Base-by-base conservation (phyloP, 1,140 invertebrate species). In the Portunus trituberculatus region DNA sequence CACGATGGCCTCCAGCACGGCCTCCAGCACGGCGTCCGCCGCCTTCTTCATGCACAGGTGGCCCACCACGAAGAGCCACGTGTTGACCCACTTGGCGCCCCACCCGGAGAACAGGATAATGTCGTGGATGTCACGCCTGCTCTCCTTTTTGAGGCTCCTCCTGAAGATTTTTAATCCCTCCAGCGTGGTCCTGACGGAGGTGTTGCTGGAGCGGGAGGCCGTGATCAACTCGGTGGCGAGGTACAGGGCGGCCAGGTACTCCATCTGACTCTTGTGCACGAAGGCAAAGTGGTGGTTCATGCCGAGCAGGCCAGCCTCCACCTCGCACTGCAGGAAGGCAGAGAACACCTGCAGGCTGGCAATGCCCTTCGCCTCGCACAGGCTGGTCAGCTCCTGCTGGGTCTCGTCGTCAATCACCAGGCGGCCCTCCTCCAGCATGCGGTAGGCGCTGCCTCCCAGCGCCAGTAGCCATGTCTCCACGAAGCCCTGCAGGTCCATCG, bases 251-350 rank as follows among this genome's bases (percentile, higher is more conserved):
- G 94, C 94, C n/a, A 95, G 25, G 45, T 92, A 95, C 32, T 95
- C 94, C 94, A 95, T 95, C 52, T 95, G 94, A 84, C 94, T 95
- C 46, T 95, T 95, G 20, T 95, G 94, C 32, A 95, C 83, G 67
- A 95, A 95, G 7, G 88, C 32, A 46, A 95, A 95, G 16, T 39
- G 25, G 31, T 95, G 67, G 46, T 87, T n/a, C 16, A 82, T 28
- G 0, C 94, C 94, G 14, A n/a, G 16, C 4, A 95, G 20, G 45
- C 90, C 84, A 7, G 87, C 48, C 12, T 86, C n/a, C 28, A 95
- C 90, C 83, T 95, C 94, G 87, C 94, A 95, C 46, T 92, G 10
- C 4, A 95, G 94, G 28, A 95, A 95, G 6, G 94, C 48, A 28
- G 94, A 95, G 2, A 95, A 28, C 39, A 91, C 91, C 82, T 95